Conservation (phyloP, 2,797 vertebrate genomes). For the Gallirallus australis region DNA sequence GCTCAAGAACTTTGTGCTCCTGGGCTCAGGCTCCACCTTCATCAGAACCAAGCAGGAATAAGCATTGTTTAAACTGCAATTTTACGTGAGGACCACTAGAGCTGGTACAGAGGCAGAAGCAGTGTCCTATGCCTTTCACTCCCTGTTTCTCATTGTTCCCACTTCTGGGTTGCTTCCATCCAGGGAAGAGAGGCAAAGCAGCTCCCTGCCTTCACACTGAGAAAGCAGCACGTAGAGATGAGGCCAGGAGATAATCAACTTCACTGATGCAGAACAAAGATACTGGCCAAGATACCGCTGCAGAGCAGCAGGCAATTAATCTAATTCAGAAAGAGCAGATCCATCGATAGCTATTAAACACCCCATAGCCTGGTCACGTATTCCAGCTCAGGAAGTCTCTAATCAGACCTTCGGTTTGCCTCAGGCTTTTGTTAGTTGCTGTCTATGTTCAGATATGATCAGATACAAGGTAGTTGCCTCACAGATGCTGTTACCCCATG, state of each 20-base stretch:
- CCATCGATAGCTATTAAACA: neutral
- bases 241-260: neutral
- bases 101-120: neutral
- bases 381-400: neutral
- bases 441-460: rapidly evolving
- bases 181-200: neutral
- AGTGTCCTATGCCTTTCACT: neutral
- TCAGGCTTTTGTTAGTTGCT: neutral
- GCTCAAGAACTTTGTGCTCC: neutral
- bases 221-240: neutral
- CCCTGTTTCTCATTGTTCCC: neutral
- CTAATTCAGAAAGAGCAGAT: neutral
- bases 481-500: rapidly evolving
- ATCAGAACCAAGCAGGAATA: neutral
- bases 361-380: neutral
- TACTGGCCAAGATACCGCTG: neutral
- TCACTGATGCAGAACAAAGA: neutral
- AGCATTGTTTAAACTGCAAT: neutral
- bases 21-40: neutral
- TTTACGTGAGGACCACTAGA: neutral
- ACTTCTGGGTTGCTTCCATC: neutral
- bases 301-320: neutral
- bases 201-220: neutral
- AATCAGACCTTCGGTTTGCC: neutral
- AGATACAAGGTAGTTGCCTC: neutral